Evolutionary conservation across 2,888 invertebrate species (phyloP), one percentile per base, ranked within the genome.

Genomic region (Pyrochroa serraticornis): DNA sequence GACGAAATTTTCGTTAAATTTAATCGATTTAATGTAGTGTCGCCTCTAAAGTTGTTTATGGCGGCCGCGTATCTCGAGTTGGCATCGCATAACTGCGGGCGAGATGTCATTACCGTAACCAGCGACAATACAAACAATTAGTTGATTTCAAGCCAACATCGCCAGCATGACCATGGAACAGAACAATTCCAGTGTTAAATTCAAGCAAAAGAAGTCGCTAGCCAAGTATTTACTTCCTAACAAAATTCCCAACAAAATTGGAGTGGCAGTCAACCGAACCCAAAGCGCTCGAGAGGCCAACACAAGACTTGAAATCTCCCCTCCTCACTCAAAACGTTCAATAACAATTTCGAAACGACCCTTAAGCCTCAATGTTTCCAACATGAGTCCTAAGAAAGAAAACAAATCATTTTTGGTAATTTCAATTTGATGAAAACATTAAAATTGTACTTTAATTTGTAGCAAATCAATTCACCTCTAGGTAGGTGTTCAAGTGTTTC

Each of bases 171-270:
- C 68, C 48, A 77, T 74, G 71, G 76, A 76, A 66, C 68, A 73
- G 30, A 68, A 65, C 52, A 66, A 62, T 65, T 71, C 70, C 42
- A 57, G 60, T 36, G 58, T 54, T 3, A 77, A 77, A 69, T 58
- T 58, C 22, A 74, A 70, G 60, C 75, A 71, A 61, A 77, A 76
- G 64, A 75, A 77, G 58, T 71, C 73, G 9, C 69, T 76, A 44
- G 68, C 72, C 44, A 77, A 74, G 67, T 74, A 77, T 47, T 64
- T 79, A 50, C 66, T 79, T 57, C 77, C 77, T 32, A 75, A 71
- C 57, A 78, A 74, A 64, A 72, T 71, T 32, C 77, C 78, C n/a
- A 79, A 79, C 68, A 79, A 77, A 67, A 78, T 79, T 37, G 79
- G 79, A 49, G 72, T 78, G 45, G 72, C 73, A 32, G 63, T 73